A percentile compares a stretch with the other conserved stretches of the same genome.
These are phyloP conservation scores for Aulostomus chinensis DNA, from an alignment of 2,797 vertebrate species.

Conservation along the genomic window DNA sequence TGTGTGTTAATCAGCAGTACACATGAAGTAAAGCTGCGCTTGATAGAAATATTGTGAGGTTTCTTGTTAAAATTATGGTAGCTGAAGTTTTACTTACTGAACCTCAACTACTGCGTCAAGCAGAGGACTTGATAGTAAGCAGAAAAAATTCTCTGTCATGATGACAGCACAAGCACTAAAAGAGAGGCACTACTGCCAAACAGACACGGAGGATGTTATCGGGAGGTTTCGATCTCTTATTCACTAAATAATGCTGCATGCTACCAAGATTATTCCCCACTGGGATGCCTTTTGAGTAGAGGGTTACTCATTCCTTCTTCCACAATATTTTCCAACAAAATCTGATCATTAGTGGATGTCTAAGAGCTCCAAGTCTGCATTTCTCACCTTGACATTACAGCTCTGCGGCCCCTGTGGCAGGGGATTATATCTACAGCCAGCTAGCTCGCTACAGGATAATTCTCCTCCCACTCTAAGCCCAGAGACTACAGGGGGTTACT, in stretches of 20 bases:
- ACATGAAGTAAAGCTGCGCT: too few species aligned
- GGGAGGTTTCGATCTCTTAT: background rate
- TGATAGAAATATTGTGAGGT: too few species aligned
- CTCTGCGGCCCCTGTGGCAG: slow-evolving; percentile 21
- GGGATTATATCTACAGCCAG: slow-evolving; percentile 42
- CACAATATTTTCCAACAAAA: slow-evolving; percentile 39
- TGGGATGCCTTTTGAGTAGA: slow-evolving; percentile 35
- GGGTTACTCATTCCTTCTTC: slow-evolving; percentile 43
- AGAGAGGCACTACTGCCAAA: background rate
- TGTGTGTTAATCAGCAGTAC: too few species aligned
- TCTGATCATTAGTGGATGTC: slow-evolving; percentile 56
- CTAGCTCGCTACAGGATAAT: slow-evolving; percentile 8
- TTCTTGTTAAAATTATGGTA: too few species aligned
- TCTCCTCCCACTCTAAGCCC: slow-evolving; percentile 14
- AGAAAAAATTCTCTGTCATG: background rate
- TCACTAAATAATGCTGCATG: slow-evolving; percentile 10
- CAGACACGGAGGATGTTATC: background rate
- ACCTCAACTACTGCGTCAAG: too few species aligned
- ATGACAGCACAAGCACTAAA: background rate
- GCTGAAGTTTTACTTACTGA: too few species aligned
- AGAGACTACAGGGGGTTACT: slow-evolving; percentile 36
- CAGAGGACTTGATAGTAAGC: background rate
- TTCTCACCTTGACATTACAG: slow-evolving; percentile 58
- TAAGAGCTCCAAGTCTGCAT: slow-evolving; percentile 45
- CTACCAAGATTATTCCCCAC: slow-evolving; percentile 28